Evolutionary conservation across 2,113 vertebrate species (phyloP).

Genomic region (Ramphastos sulfuratus): DNA sequence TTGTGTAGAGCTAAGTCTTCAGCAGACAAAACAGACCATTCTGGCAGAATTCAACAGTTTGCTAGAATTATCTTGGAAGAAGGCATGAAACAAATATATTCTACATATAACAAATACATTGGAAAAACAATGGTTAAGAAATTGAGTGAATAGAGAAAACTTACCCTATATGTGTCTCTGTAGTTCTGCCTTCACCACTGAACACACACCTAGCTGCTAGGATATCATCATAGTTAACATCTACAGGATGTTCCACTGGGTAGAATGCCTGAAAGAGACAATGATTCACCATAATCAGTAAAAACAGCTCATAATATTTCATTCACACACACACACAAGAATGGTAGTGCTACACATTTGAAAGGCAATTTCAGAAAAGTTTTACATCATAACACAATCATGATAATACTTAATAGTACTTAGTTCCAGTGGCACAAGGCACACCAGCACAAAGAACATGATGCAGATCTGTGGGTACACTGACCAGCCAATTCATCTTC

Average conservation of each 20-base stretch:
- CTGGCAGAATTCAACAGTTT: neutral
- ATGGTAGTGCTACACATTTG: neutral
- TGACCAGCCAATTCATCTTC: neutral
- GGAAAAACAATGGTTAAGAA: neutral
- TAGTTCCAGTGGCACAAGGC: neutral
- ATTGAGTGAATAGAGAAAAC: neutral
- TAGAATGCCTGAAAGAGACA: conserved; percentile 89
- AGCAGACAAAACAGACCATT: neutral
- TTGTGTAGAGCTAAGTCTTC: neutral
- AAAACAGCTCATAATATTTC: neutral
- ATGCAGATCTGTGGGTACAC: accelerated
- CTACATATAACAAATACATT: neutral
- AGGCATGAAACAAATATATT: neutral
- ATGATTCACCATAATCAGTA: neutral
- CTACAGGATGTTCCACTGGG: conserved; percentile 80
- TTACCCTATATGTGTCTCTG: conserved; percentile 91
- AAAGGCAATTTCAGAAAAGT: neutral
- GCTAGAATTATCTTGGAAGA: neutral
- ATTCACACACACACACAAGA: neutral
- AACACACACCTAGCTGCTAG: conserved; percentile 94
- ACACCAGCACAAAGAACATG: neutral
- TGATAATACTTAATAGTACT: neutral
- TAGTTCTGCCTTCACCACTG: conserved; percentile 88
- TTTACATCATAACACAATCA: neutral
- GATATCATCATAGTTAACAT: conserved; percentile 85